Evolutionary conservation across 2,888 invertebrate species (phyloP).

Genomic region (Lasioglossum villosulum): DNA sequence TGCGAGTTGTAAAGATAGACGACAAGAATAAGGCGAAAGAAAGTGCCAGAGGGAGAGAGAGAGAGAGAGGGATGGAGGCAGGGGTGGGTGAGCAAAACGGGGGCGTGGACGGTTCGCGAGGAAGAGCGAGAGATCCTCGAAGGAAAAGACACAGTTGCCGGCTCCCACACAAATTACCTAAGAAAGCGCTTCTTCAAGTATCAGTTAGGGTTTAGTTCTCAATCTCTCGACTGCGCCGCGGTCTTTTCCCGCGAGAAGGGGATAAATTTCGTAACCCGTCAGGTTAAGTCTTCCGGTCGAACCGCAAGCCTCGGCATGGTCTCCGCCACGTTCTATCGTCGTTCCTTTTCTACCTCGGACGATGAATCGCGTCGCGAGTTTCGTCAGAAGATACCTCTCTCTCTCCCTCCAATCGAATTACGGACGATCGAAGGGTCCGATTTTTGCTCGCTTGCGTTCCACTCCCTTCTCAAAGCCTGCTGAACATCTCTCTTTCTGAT

Average conservation of each 20-base stretch:
- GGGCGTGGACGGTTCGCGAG: constrained; percentile 11
- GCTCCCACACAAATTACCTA: constrained; percentile 80
- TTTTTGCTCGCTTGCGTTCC: constrained; percentile 3
- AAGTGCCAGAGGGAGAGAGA: constrained; percentile 6
- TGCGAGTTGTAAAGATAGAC: constrained; percentile 58
- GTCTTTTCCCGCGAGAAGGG: constrained; percentile 44
- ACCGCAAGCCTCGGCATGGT: constrained; percentile 63
- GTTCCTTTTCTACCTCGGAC: constrained; percentile 27
- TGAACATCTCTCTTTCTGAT: constrained; percentile 23
- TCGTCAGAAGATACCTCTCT: constrained; percentile 17
- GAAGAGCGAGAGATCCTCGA: constrained; percentile 39
- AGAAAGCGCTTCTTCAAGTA: constrained; percentile 75
- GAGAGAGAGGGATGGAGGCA: background rate
- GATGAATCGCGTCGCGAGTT: constrained; percentile 27
- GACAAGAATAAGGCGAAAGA: constrained; percentile 48
- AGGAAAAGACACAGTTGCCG: constrained; percentile 73
- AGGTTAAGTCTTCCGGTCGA: constrained; percentile 69
- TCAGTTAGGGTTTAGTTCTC: constrained; percentile 78
- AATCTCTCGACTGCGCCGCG: constrained; percentile 67
- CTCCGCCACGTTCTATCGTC: constrained; percentile 49
- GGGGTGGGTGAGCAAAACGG: background rate
- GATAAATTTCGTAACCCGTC: constrained; percentile 74
- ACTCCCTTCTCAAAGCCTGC: constrained; percentile 16
- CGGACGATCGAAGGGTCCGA: constrained; percentile 41
- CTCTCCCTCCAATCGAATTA: constrained; percentile 53